Evolutionary conservation across 1,140 invertebrate species (phyloP).

Genomic region (Brachionus calyciflorus): DNA sequence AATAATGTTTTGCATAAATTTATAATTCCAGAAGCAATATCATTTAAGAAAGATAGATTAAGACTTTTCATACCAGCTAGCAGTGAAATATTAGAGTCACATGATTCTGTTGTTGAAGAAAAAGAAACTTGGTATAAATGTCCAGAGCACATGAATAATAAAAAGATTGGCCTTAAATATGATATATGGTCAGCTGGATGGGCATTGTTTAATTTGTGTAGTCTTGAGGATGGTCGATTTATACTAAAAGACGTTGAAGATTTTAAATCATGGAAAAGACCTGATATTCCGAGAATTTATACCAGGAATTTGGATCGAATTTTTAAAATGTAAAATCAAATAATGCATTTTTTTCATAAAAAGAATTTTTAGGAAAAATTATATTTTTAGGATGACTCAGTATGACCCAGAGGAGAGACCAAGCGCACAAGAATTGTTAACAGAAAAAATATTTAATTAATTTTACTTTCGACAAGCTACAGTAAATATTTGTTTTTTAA

Average conservation of each 20-base stretch:
- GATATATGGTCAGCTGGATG: slow-evolving; percentile 44
- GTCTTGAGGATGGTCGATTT: slow-evolving; percentile 31
- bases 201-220: slow-evolving; percentile 38
- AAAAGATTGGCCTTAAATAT: slow-evolving; percentile 37
- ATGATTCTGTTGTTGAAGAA: neutral
- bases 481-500: no score
- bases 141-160: neutral
- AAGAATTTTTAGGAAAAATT: no score
- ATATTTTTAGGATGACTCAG: slow-evolving; percentile 41
- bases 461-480: no score
- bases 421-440: neutral
- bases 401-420: slow-evolving; percentile 24
- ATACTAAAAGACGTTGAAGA: slow-evolving; percentile 11
- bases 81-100: slow-evolving; percentile 8
- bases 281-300: slow-evolving; percentile 36
- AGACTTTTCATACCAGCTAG: slow-evolving; percentile 35
- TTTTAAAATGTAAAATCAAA: slow-evolving; percentile 41
- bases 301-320: slow-evolving; percentile 10
- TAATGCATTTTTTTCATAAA: no score
- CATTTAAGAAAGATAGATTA: slow-evolving; percentile 28
- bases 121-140: slow-evolving; percentile 42
- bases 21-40: slow-evolving; percentile 37
- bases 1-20: slow-evolving; percentile 39
- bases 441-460: slow-evolving; percentile 40
- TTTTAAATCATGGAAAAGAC: slow-evolving; percentile 23